Conservation (phyloP, 1,140 invertebrate species). For the Helicoverpa armigera region DNA sequence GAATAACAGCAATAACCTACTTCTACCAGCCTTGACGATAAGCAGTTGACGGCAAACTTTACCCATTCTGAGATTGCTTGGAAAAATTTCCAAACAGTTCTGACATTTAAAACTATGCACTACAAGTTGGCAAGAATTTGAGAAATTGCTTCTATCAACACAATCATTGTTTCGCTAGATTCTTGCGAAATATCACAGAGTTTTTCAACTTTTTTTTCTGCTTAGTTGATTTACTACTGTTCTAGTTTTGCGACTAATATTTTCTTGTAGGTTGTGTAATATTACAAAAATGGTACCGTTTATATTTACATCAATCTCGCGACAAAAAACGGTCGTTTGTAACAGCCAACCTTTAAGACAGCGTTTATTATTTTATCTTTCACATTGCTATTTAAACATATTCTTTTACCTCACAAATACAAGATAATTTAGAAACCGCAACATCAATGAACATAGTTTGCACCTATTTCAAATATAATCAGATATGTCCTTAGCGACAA, state of each 20-base stretch:
- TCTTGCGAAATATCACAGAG: conserved; percentile 7
- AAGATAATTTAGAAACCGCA: too few relatives aligned
- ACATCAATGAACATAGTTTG: too few relatives aligned
- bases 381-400: too few relatives aligned
- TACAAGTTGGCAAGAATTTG: conserved; percentile 16
- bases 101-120: conserved; percentile 16
- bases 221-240: conserved; percentile 14
- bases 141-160: conserved; percentile 1
- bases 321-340: too few relatives aligned
- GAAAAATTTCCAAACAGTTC: conserved; percentile 2
- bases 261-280: neutral
- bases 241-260: conserved; percentile 1
- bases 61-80: conserved; percentile 22
- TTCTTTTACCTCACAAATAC: too few relatives aligned
- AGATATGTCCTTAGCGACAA: too few relatives aligned
- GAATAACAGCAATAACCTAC: conserved; percentile 5
- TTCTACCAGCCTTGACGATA: conserved; percentile 4
- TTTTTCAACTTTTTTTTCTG: neutral
- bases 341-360: too few relatives aligned
- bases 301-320: too few relatives aligned
- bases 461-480: too few relatives aligned
- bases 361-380: too few relatives aligned
- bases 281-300: neutral
- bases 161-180: conserved; percentile 28
- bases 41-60: conserved; percentile 27